Percentiles rank a stretch among this genome's conserved stretches.
These are phyloP conservation scores for Phalacrocorax carbo DNA, from an alignment of 2,113 vertebrate genomes.

Conservation along the genomic window DNA sequence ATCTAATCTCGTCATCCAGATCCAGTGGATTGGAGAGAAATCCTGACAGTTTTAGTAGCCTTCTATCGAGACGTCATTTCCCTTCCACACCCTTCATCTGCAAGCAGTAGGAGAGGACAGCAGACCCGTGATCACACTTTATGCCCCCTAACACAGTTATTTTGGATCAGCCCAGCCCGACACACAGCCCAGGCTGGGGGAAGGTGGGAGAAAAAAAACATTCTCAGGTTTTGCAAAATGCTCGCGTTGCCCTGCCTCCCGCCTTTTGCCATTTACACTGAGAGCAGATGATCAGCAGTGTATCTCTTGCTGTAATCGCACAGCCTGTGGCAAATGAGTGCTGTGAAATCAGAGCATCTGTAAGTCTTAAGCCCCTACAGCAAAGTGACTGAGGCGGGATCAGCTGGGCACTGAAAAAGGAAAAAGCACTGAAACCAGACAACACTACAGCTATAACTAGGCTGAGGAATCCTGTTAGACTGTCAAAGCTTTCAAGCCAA, in stretches of 20 bases:
- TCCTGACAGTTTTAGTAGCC: background rate
- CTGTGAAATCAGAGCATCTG: background rate
- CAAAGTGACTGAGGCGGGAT: accelerated
- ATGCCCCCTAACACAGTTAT: background rate
- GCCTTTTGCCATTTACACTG: accelerated
- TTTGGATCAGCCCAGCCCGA: background rate
- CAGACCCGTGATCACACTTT: no score
- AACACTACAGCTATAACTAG: accelerated
- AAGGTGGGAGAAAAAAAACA: background rate
- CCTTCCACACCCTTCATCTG: background rate
- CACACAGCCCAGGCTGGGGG: background rate
- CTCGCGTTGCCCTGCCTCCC: no score
- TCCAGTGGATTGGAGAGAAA: background rate
- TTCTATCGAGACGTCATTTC: background rate
- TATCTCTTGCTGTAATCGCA: accelerated
- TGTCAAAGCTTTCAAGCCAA: background rate
- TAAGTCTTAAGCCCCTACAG: no score
- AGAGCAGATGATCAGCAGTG: accelerated
- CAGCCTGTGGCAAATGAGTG: no score
- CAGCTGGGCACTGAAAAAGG: background rate
- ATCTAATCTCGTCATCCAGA: background rate
- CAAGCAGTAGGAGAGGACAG: background rate
- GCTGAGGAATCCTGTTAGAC: background rate
- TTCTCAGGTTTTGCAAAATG: background rate
- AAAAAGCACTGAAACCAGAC: background rate